A percentile compares a stretch with the other conserved stretches of the same genome.
Conservation (phyloP, 2,888 invertebrate species). For the Thereva nobilitata region DNA sequence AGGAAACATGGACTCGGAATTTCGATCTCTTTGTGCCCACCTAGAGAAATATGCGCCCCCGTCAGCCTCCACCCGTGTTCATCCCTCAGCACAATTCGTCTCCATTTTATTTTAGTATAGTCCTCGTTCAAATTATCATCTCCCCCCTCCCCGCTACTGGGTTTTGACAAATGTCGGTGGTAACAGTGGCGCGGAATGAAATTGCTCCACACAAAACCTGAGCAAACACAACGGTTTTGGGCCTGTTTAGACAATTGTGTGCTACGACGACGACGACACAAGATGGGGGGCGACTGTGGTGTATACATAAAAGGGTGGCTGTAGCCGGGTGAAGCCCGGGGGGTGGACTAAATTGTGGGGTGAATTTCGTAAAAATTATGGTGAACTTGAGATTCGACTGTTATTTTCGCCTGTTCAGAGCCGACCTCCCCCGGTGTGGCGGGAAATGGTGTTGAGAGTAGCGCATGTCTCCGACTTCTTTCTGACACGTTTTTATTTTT, state of each 20-base stretch:
- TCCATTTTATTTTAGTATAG: background rate
- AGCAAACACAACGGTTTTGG: constrained; percentile 7
- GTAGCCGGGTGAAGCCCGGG: too few relatives aligned
- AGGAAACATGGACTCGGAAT: constrained; percentile 27
- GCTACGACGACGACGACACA: background rate
- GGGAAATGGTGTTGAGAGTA: constrained; percentile 26
- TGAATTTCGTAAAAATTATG: constrained; percentile 13
- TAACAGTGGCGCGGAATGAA: constrained; percentile 6
- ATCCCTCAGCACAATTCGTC: background rate
- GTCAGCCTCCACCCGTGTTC: too few relatives aligned
- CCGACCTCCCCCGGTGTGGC: background rate
- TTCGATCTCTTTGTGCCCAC: background rate
- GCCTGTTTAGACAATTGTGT: constrained; percentile 28
- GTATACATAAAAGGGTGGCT: too few relatives aligned
- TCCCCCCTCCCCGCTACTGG: background rate
- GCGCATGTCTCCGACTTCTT: constrained; percentile 31
- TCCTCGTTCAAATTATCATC: constrained; percentile 28
- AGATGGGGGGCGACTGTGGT: too few relatives aligned
- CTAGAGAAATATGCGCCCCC: background rate
- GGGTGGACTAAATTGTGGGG: background rate
- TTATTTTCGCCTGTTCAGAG: constrained; percentile 8
- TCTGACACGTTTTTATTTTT: constrained; percentile 30
- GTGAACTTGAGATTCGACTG: background rate
- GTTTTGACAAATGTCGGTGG: constrained; percentile 21
- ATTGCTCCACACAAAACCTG: constrained; percentile 25